phyloP scores from a whole-genome alignment of 1,140 invertebrate species.

The Sitobion miscanthi region DNA sequence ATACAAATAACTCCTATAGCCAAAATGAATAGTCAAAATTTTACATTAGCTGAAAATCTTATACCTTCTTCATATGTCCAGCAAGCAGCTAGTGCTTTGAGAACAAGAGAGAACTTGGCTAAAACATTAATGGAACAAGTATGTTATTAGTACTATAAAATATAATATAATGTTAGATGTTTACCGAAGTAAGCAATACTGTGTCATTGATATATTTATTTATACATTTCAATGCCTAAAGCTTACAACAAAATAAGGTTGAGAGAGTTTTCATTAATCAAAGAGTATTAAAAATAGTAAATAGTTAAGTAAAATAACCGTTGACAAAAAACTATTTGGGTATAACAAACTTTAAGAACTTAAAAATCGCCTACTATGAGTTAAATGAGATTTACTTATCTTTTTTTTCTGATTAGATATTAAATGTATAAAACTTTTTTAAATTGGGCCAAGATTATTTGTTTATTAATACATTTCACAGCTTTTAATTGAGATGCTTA shows the following conservation, averaged over 20 bases:
- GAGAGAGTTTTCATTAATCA: not conserved
- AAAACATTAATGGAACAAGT: slow-evolving; percentile 71
- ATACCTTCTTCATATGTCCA: slow-evolving; percentile 71
- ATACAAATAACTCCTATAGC: not conserved
- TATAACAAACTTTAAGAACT: not conserved
- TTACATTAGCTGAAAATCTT: slow-evolving; percentile 68
- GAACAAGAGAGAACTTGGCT: slow-evolving; percentile 75
- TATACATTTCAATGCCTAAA: not conserved
- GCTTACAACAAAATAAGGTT: not conserved
- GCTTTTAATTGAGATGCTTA: not conserved
- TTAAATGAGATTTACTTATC: not conserved
- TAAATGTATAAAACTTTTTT: not conserved
- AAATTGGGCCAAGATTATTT: not conserved
- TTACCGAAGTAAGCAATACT: not conserved
- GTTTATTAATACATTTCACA: not conserved
- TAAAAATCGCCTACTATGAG: not conserved
- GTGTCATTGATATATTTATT: not conserved
- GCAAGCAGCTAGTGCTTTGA: slow-evolving; percentile 75
- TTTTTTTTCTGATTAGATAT: not conserved
- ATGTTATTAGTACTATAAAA: slow-evolving; percentile 56
- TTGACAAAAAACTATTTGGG: not conserved
- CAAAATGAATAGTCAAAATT: slow-evolving; percentile 68
- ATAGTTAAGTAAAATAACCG: not conserved
- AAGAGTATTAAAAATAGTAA: not conserved
- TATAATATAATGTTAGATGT: not conserved